phyloP scores from a whole-genome alignment of 2,888 invertebrate genomes.

The Lymantria monacha region DNA sequence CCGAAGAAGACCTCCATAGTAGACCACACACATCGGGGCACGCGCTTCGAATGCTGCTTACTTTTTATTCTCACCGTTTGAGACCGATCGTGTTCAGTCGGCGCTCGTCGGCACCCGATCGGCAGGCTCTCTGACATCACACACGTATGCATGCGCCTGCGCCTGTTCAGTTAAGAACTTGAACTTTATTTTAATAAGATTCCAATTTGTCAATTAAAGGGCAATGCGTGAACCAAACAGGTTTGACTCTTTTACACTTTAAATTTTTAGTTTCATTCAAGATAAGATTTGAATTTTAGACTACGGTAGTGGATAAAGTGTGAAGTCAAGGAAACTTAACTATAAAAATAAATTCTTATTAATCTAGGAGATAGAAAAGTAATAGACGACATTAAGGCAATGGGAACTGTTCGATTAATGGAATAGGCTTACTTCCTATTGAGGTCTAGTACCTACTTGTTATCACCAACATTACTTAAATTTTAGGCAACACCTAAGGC shows the following conservation, averaged over 20 bases:
- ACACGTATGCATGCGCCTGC: slow-evolving; percentile 58
- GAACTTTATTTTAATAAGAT: slow-evolving; percentile 85
- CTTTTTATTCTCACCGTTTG: slow-evolving; percentile 70
- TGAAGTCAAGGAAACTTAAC: too few relatives aligned
- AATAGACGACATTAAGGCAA: too few relatives aligned
- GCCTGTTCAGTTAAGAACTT: slow-evolving; percentile 71
- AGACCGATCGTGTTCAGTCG: slow-evolving; percentile 64
- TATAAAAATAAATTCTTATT: too few relatives aligned
- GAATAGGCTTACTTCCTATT: too few relatives aligned
- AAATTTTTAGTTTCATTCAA: slow-evolving; percentile 42
- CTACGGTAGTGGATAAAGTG: too few relatives aligned
- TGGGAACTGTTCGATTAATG: too few relatives aligned
- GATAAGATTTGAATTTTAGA: too few relatives aligned
- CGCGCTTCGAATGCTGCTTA: slow-evolving; percentile 85
- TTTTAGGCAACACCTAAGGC: too few relatives aligned
- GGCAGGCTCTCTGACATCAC: slow-evolving; percentile 65
- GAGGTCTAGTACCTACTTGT: too few relatives aligned
- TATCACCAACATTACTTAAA: too few relatives aligned
- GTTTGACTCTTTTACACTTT: slow-evolving; percentile 77
- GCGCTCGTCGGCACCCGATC: slow-evolving; percentile 67
- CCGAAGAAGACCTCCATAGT: slow-evolving; percentile 75
- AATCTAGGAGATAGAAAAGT: too few relatives aligned
- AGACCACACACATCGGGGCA: slow-evolving; percentile 90
- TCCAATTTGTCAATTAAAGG: slow-evolving; percentile 88
- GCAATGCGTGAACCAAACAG: slow-evolving; percentile 75